These are phyloP conservation scores for Octonoba sinensis DNA, from an alignment of 2,888 invertebrate species.

Conservation along the genomic window DNA sequence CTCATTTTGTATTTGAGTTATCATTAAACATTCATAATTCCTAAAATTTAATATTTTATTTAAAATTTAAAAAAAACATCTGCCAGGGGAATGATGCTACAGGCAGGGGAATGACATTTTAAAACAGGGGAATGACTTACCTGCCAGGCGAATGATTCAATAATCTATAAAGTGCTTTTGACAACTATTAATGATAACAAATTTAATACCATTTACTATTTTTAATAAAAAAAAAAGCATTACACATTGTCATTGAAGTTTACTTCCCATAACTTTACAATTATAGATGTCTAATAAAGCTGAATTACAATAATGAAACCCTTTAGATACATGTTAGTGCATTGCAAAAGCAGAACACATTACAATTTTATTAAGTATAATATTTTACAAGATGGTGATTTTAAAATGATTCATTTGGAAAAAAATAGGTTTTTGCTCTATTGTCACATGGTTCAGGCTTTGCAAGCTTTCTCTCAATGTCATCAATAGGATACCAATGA, in stretches of 20 bases:
- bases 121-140: background rate
- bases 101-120: background rate
- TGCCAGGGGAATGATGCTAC: constrained; percentile 1
- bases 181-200: too few species aligned
- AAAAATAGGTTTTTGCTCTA: background rate
- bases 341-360: background rate
- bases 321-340: background rate
- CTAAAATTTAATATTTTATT: background rate
- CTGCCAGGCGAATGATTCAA: background rate
- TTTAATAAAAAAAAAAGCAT: background rate
- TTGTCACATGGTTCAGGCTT: background rate
- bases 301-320: background rate
- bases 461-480: background rate
- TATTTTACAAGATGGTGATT: background rate
- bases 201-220: too few species aligned
- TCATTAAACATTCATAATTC: too few species aligned
- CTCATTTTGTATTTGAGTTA: too few species aligned
- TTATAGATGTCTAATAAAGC: background rate
- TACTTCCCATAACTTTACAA: background rate
- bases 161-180: too few species aligned
- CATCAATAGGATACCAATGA: background rate
- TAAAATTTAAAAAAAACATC: background rate
- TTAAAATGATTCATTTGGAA: constrained; percentile 1
- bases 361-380: too few species aligned
- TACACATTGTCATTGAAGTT: background rate